Percentiles rank a stretch among this genome's conserved stretches.
Conservation (phyloP, 2,797 vertebrate species). For the Linurgus olivaceus region DNA sequence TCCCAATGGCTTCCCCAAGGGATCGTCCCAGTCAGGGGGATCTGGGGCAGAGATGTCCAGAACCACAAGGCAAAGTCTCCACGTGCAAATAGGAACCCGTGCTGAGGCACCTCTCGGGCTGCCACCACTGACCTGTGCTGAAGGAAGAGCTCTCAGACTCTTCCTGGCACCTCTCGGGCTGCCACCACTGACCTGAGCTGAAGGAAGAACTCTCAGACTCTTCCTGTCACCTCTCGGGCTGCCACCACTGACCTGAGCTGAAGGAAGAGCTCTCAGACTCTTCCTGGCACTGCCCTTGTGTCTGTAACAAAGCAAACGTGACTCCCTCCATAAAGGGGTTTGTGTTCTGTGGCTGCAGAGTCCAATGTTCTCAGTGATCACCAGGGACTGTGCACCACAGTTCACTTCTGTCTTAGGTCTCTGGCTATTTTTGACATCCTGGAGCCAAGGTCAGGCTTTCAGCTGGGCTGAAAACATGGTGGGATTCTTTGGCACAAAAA, state of each 20-base stretch:
- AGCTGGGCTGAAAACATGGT: background rate
- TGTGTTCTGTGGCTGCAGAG: accelerated
- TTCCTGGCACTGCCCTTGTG: background rate
- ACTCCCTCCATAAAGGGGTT: background rate
- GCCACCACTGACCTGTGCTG: background rate
- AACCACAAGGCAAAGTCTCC: background rate
- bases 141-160: background rate
- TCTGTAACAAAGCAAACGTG: background rate
- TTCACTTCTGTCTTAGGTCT: background rate
- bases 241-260: background rate
- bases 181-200: background rate
- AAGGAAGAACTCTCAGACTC: background rate
- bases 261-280: background rate
- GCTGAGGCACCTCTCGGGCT: background rate
- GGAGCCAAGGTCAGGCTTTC: background rate
- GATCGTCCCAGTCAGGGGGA: background rate
- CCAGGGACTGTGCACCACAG: background rate
- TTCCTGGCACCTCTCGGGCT: background rate
- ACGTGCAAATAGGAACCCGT: accelerated
- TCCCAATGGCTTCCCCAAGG: background rate
- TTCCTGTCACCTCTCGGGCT: background rate
- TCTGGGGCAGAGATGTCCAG: background rate
- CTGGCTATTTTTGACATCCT: background rate
- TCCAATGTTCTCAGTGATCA: accelerated
- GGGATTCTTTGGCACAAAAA: background rate